Percentiles rank a stretch among this genome's conserved stretches.
Evolutionary conservation across 2,797 vertebrate genomes (phyloP).

Genomic region (Enteromius fasciolatus): DNA sequence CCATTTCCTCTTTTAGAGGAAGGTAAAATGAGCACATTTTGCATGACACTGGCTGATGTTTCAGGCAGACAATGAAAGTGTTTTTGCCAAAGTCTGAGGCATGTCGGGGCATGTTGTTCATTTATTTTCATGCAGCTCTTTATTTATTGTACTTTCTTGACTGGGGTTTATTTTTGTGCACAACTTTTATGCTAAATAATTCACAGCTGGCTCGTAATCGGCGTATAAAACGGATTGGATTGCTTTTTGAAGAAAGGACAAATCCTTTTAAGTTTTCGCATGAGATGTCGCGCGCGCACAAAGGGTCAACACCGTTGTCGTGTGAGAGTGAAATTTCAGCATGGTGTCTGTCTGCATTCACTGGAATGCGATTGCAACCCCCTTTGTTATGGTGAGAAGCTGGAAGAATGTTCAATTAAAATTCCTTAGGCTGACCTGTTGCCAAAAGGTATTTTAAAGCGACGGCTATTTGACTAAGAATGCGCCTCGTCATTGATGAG

Average conservation of each 20-base stretch:
- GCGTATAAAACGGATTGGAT: background rate
- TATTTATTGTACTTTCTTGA: background rate
- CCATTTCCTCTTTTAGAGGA: background rate
- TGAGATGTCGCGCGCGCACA: conserved; percentile 12
- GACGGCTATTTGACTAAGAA: conserved; percentile 60
- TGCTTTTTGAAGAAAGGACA: background rate
- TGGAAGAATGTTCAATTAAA: conserved; percentile 64
- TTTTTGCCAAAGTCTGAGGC: conserved; percentile 40
- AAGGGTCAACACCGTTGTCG: conserved; percentile 42
- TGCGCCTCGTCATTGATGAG: conserved; percentile 53
- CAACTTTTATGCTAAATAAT: background rate
- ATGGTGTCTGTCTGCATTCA: conserved; percentile 58
- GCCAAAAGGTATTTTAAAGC: conserved; percentile 60
- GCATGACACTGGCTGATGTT: background rate
- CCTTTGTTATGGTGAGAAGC: conserved; percentile 65
- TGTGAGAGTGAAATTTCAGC: conserved; percentile 56
- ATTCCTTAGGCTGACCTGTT: conserved; percentile 63
- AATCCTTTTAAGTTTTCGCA: background rate
- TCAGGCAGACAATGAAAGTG: conserved; percentile 15
- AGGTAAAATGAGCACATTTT: background rate
- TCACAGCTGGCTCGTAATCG: background rate
- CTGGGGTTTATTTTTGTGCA: background rate
- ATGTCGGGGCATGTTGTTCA: conserved; percentile 51
- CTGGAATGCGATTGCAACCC: conserved; percentile 61
- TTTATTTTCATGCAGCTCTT: conserved; percentile 25